These are phyloP conservation scores for Apodemia zela DNA, from an alignment of 2,888 invertebrate species.

Conservation along the genomic window DNA sequence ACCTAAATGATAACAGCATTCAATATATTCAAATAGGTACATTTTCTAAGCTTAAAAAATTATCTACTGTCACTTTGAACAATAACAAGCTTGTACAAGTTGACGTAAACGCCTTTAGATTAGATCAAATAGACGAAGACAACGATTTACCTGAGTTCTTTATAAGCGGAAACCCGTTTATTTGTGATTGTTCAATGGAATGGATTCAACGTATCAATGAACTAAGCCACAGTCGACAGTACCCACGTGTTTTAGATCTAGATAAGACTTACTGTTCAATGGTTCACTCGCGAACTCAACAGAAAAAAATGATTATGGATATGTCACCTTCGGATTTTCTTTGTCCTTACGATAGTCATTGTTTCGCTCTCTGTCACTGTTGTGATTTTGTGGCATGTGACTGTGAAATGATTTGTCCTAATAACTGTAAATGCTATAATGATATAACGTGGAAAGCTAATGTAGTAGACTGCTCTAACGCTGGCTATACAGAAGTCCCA, in stretches of 20 bases:
- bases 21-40: slow-evolving; percentile 84
- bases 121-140: slow-evolving; percentile 83
- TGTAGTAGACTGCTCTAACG: slow-evolving; percentile 90
- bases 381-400: slow-evolving; percentile 95
- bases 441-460: slow-evolving; percentile 92
- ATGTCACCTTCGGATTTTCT: slow-evolving; percentile 88
- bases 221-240: slow-evolving; percentile 86
- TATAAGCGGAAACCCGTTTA: slow-evolving; percentile 90
- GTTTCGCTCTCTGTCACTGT: slow-evolving; percentile 93
- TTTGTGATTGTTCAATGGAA: slow-evolving; percentile 93
- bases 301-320: slow-evolving; percentile 86
- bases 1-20: slow-evolving; percentile 87
- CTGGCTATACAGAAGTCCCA: slow-evolving; percentile 86
- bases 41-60: slow-evolving; percentile 83
- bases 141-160: slow-evolving; percentile 89
- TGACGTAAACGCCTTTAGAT: slow-evolving; percentile 86
- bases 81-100: slow-evolving; percentile 86
- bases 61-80: slow-evolving; percentile 87
- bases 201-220: slow-evolving; percentile 91
- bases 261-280: slow-evolving; percentile 88
- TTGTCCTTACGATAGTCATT: slow-evolving; percentile 90
- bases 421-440: slow-evolving; percentile 91
- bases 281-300: slow-evolving; percentile 83
- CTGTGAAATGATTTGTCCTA: slow-evolving; percentile 94
- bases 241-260: slow-evolving; percentile 89